phyloP scores from a whole-genome alignment of 2,888 invertebrate species.

The Sturmia bella region DNA sequence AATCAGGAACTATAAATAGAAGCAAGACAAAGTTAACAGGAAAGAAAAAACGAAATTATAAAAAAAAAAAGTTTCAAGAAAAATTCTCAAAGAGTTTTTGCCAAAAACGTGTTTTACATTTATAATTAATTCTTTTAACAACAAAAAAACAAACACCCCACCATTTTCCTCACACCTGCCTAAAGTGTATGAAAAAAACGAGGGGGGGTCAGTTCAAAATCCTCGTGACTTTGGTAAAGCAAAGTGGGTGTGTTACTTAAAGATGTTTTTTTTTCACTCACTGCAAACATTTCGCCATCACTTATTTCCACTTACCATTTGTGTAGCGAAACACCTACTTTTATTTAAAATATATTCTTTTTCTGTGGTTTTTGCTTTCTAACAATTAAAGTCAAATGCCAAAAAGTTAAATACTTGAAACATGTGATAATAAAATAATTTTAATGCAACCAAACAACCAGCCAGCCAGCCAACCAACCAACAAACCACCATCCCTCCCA shows the following conservation, averaged over 20 bases:
- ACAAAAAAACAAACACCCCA: neutral
- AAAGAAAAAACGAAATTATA: slow-evolving; percentile 21
- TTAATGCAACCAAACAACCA: slow-evolving; percentile 21
- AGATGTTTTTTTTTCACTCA: no score
- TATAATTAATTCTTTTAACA: neutral
- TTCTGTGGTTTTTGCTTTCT: neutral
- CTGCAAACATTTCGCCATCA: slow-evolving; percentile 11
- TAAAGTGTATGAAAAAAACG: slow-evolving; percentile 10
- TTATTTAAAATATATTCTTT: neutral
- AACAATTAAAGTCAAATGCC: slow-evolving; percentile 62
- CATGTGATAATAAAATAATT: slow-evolving; percentile 63
- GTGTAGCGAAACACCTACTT: neutral
- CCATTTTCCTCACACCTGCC: slow-evolving; percentile 47
- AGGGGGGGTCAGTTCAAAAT: slow-evolving; percentile 56
- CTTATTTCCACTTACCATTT: slow-evolving; percentile 11
- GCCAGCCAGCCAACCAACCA: no score
- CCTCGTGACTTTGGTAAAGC: slow-evolving; percentile 45
- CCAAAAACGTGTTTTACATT: slow-evolving; percentile 4
- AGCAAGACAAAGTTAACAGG: slow-evolving; percentile 44
- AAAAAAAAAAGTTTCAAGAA: slow-evolving; percentile 19
- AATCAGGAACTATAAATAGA: slow-evolving; percentile 20
- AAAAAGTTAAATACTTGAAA: slow-evolving; percentile 61
- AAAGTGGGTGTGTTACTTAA: slow-evolving; percentile 61
- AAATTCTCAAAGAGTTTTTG: neutral
- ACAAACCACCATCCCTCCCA: neutral